These are phyloP conservation scores for Phoenicopterus ruber DNA, from an alignment of 2,113 vertebrate genomes.

Conservation along the genomic window DNA sequence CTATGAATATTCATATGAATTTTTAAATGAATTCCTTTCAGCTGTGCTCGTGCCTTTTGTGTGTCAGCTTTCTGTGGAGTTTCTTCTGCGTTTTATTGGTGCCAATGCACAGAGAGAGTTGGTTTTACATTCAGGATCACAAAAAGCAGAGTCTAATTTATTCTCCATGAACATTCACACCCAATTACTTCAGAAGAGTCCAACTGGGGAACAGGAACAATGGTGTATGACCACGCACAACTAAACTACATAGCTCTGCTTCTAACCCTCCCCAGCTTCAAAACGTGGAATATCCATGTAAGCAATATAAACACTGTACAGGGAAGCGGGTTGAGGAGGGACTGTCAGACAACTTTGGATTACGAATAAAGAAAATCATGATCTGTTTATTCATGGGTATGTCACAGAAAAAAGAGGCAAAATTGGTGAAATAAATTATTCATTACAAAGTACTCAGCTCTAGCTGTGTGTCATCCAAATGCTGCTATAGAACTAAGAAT, in stretches of 20 bases:
- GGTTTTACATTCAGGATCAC: constrained; percentile 28
- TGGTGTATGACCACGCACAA: background rate
- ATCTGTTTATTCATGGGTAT: constrained; percentile 40
- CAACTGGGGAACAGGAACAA: constrained; percentile 6
- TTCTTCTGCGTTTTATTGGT: background rate
- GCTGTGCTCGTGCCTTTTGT: constrained; percentile 39
- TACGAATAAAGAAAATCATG: background rate
- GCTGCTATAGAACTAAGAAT: background rate
- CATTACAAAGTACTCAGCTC: background rate
- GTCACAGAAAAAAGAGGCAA: constrained; percentile 5
- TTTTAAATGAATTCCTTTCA: constrained; percentile 37
- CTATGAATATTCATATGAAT: background rate
- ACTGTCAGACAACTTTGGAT: constrained; percentile 34
- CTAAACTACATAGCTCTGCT: background rate
- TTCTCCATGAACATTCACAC: constrained; percentile 31
- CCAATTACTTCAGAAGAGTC: constrained; percentile 48
- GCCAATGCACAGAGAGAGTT: constrained; percentile 12
- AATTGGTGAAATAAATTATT: constrained; percentile 55
- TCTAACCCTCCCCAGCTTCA: background rate
- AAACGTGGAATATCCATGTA: background rate
- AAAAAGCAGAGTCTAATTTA: constrained; percentile 45
- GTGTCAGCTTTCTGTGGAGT: constrained; percentile 26
- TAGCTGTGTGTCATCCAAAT: background rate
- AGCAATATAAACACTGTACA: background rate
- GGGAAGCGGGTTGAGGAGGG: background rate